Evolutionary conservation across 2,113 vertebrate genomes (phyloP).

Genomic region (Panthera uncia): DNA sequence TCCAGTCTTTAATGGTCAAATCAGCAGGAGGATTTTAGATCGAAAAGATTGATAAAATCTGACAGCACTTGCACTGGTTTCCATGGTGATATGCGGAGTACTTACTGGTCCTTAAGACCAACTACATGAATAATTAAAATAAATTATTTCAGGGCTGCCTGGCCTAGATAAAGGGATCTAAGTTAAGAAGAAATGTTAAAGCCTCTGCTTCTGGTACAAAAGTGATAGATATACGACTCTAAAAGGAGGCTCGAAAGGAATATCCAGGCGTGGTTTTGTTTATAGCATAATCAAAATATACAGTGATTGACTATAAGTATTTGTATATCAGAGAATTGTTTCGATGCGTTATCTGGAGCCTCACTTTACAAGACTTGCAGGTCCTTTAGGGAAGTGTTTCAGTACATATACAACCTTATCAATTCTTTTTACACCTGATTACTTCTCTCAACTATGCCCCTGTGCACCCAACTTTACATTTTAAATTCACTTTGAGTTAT

Average conservation of each 20-base stretch:
- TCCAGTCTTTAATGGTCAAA: background rate
- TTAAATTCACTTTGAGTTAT: background rate
- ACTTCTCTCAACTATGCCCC: background rate
- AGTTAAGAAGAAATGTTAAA: background rate
- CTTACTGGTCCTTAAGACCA: constrained; percentile 40
- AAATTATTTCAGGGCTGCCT: constrained; percentile 20
- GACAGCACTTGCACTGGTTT: background rate
- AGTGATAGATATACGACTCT: background rate
- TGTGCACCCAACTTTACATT: background rate
- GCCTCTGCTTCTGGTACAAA: background rate
- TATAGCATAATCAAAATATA: background rate
- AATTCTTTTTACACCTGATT: background rate
- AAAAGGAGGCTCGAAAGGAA: background rate
- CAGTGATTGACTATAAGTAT: background rate
- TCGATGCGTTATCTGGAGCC: background rate
- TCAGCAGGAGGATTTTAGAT: background rate
- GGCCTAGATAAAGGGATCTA: background rate
- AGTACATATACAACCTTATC: background rate
- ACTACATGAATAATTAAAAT: constrained; percentile 54
- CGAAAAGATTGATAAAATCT: background rate
- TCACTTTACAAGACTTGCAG: background rate
- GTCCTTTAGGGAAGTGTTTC: background rate
- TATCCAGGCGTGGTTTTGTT: background rate
- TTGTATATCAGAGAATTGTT: background rate
- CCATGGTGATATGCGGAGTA: constrained; percentile 58